Percentiles rank a stretch among this genome's conserved stretches.
phyloP scores from a whole-genome alignment of 1,140 invertebrate species.

The Ceratoteleas bidentatus region DNA sequence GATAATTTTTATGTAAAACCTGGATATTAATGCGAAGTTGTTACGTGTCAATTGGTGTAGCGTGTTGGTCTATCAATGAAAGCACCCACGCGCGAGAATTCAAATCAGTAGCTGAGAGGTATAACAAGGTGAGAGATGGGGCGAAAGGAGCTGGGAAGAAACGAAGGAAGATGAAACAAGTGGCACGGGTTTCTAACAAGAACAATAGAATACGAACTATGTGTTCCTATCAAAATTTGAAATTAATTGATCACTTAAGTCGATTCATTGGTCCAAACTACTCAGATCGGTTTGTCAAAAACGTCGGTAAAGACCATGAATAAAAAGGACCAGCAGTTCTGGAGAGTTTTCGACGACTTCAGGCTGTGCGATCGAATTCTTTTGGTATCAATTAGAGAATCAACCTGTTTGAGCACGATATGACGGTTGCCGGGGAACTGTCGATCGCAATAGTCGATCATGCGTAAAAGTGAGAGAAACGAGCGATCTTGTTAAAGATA shows the following conservation, averaged over 20 bases:
- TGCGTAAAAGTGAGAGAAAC: slow-evolving; percentile 11
- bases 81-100: slow-evolving; percentile 62
- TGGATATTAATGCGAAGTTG: slow-evolving; percentile 41
- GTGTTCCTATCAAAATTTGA: neutral
- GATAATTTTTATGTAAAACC: slow-evolving; percentile 9
- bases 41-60: slow-evolving; percentile 49
- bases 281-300: no score
- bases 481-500: neutral
- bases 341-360: neutral
- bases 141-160: neutral
- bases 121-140: slow-evolving; percentile 14
- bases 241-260: neutral
- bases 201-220: neutral
- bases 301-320: no score
- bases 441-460: slow-evolving; percentile 22
- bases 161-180: slow-evolving; percentile 4
- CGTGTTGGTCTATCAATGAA: slow-evolving; percentile 72
- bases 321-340: neutral
- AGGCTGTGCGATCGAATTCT: slow-evolving; percentile 2
- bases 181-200: neutral
- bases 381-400: slow-evolving; percentile 7
- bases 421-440: neutral
- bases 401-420: neutral
- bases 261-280: no score
- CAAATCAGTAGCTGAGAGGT: slow-evolving; percentile 57